These are phyloP conservation scores for Nomada ferruginata DNA, from an alignment of 2,888 invertebrate species.

Conservation along the genomic window DNA sequence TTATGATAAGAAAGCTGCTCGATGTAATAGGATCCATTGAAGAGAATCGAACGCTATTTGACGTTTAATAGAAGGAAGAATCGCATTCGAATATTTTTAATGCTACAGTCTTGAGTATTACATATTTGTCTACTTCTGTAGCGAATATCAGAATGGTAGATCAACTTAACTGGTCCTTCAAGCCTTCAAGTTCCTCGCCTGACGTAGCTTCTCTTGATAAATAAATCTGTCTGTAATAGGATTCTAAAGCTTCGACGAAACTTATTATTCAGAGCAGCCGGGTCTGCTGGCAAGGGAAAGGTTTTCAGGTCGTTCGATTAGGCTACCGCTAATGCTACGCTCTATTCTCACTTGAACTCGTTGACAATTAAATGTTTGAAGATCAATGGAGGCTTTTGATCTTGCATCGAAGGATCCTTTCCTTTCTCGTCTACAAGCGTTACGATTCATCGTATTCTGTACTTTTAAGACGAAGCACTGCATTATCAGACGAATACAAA, in stretches of 20 bases:
- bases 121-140: not conserved
- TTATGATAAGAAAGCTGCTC: too few relatives aligned
- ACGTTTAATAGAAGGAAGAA: not conserved
- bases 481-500: not conserved
- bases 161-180: not conserved
- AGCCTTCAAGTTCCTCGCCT: not conserved
- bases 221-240: constrained; percentile 9
- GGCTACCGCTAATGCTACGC: constrained; percentile 2
- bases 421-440: constrained; percentile 26
- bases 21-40: too few relatives aligned
- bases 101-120: too few relatives aligned
- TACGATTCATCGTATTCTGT: constrained; percentile 23
- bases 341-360: constrained; percentile 33
- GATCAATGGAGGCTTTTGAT: constrained; percentile 67
- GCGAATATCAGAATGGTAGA: not conserved
- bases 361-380: constrained; percentile 74
- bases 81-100: not conserved
- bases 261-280: constrained; percentile 5
- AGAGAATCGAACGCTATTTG: too few relatives aligned
- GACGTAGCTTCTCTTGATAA: not conserved
- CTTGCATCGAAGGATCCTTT: not conserved
- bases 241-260: constrained; percentile 21
- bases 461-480: not conserved
- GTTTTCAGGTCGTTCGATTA: constrained; percentile 65
- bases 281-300: constrained; percentile 20